Evolutionary conservation across 2,888 invertebrate species (phyloP).

Genomic region (Nezara viridula): DNA sequence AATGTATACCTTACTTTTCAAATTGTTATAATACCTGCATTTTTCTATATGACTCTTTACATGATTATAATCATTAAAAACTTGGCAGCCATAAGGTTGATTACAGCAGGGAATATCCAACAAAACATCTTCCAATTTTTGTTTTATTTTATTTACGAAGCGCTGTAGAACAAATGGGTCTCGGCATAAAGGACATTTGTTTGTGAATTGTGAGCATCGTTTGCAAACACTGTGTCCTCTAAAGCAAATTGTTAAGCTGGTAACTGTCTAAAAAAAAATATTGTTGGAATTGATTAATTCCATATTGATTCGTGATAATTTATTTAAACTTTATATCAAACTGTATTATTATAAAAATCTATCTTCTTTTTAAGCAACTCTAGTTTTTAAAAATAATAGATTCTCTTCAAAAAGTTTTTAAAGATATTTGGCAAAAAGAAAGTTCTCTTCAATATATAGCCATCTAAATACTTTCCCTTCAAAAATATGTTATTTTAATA

Average conservation of each 20-base stretch:
- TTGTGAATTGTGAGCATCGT: neutral
- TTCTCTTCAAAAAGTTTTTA: too few species aligned
- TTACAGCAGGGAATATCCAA: conserved; percentile 35
- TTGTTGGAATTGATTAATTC: neutral
- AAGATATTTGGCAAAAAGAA: too few species aligned
- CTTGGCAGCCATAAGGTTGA: conserved; percentile 17
- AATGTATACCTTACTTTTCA: neutral
- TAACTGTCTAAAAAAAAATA: neutral
- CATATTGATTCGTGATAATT: too few species aligned
- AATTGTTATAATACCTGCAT: conserved; percentile 17
- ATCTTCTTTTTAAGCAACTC: too few species aligned
- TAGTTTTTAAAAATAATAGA: too few species aligned
- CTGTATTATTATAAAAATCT: too few species aligned
- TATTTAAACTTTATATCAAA: too few species aligned
- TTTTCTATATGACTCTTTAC: neutral
- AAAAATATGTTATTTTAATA: too few species aligned
- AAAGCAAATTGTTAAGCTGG: neutral
- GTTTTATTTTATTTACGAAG: neutral
- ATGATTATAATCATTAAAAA: neutral
- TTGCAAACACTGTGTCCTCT: conserved; percentile 13
- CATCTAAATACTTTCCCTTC: too few species aligned
- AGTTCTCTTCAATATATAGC: too few species aligned
- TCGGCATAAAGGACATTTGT: conserved; percentile 2
- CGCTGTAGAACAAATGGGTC: neutral
- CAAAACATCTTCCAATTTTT: conserved; percentile 3